Evolutionary conservation across 2,113 vertebrate species (phyloP).

Genomic region (Chloroceryle aenea): DNA sequence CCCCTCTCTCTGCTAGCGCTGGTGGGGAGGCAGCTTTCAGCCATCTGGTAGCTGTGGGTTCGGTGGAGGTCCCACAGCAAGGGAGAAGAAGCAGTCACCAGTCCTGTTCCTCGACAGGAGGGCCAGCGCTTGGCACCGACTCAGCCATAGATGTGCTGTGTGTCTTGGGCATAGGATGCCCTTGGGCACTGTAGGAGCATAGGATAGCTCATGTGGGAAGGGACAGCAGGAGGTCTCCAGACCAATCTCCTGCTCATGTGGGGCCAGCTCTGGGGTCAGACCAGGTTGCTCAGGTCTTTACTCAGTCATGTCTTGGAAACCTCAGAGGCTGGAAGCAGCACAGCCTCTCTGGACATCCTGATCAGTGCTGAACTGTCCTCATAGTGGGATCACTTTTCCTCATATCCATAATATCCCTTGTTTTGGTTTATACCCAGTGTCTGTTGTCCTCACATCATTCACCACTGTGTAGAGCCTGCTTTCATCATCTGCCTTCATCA

Average conservation of each 20-base stretch:
- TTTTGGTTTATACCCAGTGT: background rate
- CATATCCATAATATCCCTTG: background rate
- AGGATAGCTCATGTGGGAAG: background rate
- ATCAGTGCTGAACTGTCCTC: background rate
- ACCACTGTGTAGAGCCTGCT: background rate
- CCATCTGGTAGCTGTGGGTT: slow-evolving; percentile 43
- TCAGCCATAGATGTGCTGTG: background rate
- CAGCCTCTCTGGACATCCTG: background rate
- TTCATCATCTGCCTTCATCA: background rate
- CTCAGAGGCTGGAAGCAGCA: background rate
- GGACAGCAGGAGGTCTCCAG: background rate
- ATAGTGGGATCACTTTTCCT: background rate
- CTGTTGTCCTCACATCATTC: background rate
- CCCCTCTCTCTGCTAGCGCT: background rate
- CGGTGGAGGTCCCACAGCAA: slow-evolving; percentile 19
- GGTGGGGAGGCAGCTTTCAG: slow-evolving; percentile 2
- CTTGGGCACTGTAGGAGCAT: background rate
- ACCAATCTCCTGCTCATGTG: background rate
- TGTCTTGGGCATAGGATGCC: background rate
- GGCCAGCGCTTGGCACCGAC: background rate
- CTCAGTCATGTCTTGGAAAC: background rate
- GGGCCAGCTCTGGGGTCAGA: background rate
- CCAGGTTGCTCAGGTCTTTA: background rate
- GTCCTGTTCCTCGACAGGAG: background rate
- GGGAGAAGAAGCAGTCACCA: background rate